Conservation (phyloP, 2,113 vertebrate genomes). For the Erpornis zantholeuca region DNA sequence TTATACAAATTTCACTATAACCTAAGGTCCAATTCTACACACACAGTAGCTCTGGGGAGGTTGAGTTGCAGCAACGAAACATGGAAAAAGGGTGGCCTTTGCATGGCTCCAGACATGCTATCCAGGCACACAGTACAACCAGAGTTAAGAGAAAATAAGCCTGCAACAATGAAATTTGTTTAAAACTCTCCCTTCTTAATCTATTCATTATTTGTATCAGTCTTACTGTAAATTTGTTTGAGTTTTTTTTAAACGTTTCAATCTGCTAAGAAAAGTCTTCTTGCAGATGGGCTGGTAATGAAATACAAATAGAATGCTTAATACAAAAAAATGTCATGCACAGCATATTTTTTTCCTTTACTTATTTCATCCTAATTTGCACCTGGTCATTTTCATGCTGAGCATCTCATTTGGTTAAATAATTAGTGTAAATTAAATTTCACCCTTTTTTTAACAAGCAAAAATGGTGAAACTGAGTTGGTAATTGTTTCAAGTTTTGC, state of each 20-base stretch:
- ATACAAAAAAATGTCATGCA: not conserved
- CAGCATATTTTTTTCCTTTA: not conserved
- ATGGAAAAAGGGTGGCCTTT: not conserved
- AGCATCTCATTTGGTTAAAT: conserved; percentile 4
- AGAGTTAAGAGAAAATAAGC: not conserved
- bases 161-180: not conserved
- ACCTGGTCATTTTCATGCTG: conserved; percentile 26
- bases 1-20: not conserved
- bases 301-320: conserved; percentile 25
- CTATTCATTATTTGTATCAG: not conserved
- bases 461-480: not conserved
- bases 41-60: not conserved
- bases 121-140: not conserved
- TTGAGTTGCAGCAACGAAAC: not conserved
- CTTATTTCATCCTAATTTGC: conserved; percentile 43
- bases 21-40: not conserved
- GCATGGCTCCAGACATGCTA: not conserved
- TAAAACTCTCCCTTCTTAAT: not conserved
- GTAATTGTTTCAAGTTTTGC: conserved; percentile 16
- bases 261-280: conserved; percentile 23
- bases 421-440: conserved; percentile 50
- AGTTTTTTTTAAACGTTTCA: not conserved
- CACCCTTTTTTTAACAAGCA: not conserved
- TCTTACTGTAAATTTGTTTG: not conserved
- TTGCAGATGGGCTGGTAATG: conserved; percentile 37